Percentiles rank a stretch among this genome's conserved stretches.
phyloP scores from a whole-genome alignment of 2,797 vertebrate genomes.

The Adrianichthys oophorus region DNA sequence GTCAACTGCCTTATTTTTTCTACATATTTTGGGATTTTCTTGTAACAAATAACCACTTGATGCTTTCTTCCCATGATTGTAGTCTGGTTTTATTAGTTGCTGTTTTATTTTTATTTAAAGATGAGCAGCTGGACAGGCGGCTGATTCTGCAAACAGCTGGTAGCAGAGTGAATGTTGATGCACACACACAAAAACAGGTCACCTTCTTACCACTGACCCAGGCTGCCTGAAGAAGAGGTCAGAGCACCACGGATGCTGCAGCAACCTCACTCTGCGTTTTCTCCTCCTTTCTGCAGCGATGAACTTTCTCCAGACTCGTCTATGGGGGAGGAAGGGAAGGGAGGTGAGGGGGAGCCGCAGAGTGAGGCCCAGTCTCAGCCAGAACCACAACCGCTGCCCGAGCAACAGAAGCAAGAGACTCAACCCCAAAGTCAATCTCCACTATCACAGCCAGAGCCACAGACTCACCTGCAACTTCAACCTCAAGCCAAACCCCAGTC shows the following conservation, averaged over 20 bases:
- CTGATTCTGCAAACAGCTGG: constrained; percentile 44
- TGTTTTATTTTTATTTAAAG: constrained; percentile 31
- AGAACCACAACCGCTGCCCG: constrained; percentile 32
- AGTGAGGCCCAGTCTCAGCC: constrained; percentile 65
- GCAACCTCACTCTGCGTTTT: constrained; percentile 83
- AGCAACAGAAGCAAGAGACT: constrained; percentile 44
- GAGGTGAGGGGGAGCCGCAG: constrained; percentile 73
- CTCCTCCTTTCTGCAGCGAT: constrained; percentile 86
- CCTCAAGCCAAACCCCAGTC: constrained; percentile 11
- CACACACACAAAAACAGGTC: constrained; percentile 27
- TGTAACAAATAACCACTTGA: constrained; percentile 47
- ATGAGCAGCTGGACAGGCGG: constrained; percentile 46
- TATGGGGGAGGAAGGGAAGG: constrained; percentile 75
- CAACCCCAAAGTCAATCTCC: constrained; percentile 40
- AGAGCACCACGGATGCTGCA: constrained; percentile 76
- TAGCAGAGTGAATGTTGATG: constrained; percentile 52
- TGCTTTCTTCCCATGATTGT: constrained; percentile 26
- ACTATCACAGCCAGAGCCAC: constrained; percentile 18
- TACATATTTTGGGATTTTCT: constrained; percentile 46
- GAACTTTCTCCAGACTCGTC: constrained; percentile 74
- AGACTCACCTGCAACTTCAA: constrained; percentile 9
- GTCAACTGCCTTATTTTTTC: constrained; percentile 46
- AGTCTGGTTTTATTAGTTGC: constrained; percentile 51
- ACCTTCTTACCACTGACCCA: constrained; percentile 69
- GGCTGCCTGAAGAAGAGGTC: constrained; percentile 75